Percentiles rank a stretch among this genome's conserved stretches.
phyloP scores from a whole-genome alignment of 2,113 vertebrate genomes.

The Seriola quinqueradiata region DNA sequence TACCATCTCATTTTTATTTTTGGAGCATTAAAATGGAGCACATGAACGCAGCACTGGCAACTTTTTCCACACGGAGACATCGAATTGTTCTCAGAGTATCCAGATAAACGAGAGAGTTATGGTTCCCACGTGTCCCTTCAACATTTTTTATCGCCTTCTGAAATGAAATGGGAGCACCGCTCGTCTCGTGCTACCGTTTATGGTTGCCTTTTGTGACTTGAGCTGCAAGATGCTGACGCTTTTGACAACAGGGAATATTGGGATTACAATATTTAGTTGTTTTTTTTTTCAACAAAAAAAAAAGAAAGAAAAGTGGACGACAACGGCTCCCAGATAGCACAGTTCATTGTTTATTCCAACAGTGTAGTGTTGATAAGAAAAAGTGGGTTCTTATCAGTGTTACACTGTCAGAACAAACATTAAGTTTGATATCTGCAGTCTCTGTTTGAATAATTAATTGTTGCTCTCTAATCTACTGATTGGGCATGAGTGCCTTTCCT shows the following conservation, averaged over 20 bases:
- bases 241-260: constrained; percentile 4
- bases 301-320: not conserved
- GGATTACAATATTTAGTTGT: not conserved
- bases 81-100: constrained; percentile 4
- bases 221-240: not conserved
- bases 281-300: constrained; percentile 1
- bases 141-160: not conserved
- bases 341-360: constrained; percentile 45
- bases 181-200: not conserved
- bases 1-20: constrained; percentile 8
- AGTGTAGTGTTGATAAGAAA: constrained; percentile 24
- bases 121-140: constrained; percentile 16
- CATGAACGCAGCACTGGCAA: not conserved
- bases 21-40: constrained; percentile 14
- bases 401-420: constrained; percentile 28
- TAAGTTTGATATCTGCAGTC: constrained; percentile 15
- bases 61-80: not conserved
- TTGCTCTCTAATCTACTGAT: constrained; percentile 17
- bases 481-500: not conserved
- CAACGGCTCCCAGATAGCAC: not conserved
- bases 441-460: constrained; percentile 47
- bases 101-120: not conserved
- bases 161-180: constrained; percentile 21
- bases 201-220: constrained; percentile 25
- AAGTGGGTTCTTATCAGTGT: constrained; percentile 13